Conservation (phyloP, 2,113 vertebrate genomes). For the Climacteris rufus region DNA sequence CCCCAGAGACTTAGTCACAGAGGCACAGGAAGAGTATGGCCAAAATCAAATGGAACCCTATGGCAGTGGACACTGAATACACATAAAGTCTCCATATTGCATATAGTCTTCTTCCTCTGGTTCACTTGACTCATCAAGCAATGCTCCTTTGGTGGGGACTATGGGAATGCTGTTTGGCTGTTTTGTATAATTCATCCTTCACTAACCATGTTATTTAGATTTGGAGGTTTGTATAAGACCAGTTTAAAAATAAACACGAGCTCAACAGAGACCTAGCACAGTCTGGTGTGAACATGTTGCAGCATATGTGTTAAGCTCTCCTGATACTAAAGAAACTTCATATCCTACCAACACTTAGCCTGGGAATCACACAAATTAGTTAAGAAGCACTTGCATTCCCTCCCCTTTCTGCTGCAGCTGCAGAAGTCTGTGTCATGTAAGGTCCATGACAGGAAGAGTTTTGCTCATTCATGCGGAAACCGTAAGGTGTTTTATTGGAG, state of each 20-base stretch:
- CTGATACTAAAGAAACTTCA: accelerated
- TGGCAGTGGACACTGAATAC: not conserved
- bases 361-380: not conserved
- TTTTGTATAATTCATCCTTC: not conserved
- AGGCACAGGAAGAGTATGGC: not conserved
- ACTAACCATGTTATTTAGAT: not conserved
- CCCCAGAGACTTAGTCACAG: not conserved
- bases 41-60: not conserved
- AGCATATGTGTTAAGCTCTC: not conserved
- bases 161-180: not conserved
- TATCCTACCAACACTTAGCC: not conserved
- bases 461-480: not conserved
- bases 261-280: not conserved
- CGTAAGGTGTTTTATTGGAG: not conserved
- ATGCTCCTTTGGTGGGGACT: not conserved
- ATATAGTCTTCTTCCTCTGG: not conserved
- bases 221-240: not conserved
- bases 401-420: not conserved
- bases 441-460: not conserved
- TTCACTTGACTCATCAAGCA: not conserved
- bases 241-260: not conserved
- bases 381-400: not conserved
- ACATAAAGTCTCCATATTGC: not conserved
- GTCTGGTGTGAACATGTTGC: not conserved
- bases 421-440: not conserved